These are phyloP conservation scores for Branchipolynoe longqiensis DNA, from an alignment of 2,888 invertebrate species.

Conservation along the genomic window DNA sequence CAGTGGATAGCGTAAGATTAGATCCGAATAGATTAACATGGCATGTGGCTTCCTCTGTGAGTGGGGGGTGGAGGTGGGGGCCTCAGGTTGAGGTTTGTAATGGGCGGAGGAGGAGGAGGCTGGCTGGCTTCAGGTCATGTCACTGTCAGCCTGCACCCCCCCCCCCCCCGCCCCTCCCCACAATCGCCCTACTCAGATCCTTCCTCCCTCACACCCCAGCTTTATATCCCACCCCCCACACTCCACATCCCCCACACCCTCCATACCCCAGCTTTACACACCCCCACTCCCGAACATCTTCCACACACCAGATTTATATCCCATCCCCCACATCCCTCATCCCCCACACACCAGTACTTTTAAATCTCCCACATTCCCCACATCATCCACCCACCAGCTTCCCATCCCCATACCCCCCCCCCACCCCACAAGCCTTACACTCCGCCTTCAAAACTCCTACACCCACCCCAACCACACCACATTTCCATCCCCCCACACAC, in stretches of 20 bases:
- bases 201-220: neutral
- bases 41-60: neutral
- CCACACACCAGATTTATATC: neutral
- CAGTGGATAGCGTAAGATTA: too few relatives aligned
- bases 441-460: too few relatives aligned
- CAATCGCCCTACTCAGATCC: neutral
- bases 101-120: neutral
- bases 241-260: neutral
- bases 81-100: slow-evolving; percentile 30
- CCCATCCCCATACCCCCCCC: slow-evolving; percentile 1
- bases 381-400: neutral
- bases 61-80: neutral
- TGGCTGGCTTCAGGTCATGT: neutral
- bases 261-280: neutral
- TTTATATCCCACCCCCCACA: neutral
- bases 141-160: slow-evolving; percentile 5
- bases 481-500: too few relatives aligned
- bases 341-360: neutral
- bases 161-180: slow-evolving; percentile 1
- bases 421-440: too few relatives aligned
- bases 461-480: too few relatives aligned
- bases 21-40: too few relatives aligned
- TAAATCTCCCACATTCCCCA: too few relatives aligned
- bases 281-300: neutral
- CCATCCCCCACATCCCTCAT: neutral